Conservation (phyloP, 2,888 invertebrate species). For the Cheilosia vernalis region DNA sequence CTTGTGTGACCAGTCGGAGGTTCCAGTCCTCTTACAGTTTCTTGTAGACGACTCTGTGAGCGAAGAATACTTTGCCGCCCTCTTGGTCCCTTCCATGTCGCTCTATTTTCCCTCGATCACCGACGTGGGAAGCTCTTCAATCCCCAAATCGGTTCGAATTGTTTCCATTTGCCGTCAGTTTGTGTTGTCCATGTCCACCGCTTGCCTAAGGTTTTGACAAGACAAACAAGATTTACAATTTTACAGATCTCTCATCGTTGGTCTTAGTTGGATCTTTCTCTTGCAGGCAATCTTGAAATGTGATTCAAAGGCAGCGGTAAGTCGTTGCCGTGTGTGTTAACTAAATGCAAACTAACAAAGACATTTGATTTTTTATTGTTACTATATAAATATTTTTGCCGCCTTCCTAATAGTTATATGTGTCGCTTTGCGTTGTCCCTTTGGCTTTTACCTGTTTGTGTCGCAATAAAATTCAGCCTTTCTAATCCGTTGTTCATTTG, state of each 20-base stretch:
- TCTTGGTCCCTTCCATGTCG: no score
- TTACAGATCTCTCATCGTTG: conserved; percentile 55
- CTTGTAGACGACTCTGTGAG: no score
- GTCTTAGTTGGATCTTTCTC: conserved; percentile 56
- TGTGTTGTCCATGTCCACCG: conserved; percentile 50
- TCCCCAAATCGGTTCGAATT: no score
- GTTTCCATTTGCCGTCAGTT: conserved; percentile 6
- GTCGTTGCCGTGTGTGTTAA: conserved; percentile 56
- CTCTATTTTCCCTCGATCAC: no score
- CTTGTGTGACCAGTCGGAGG: no score
- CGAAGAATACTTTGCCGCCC: no score
- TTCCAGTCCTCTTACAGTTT: no score
- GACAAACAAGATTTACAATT: conserved; percentile 34
- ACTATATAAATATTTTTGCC: neutral
- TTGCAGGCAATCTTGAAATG: conserved; percentile 46
- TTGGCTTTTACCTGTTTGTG: neutral
- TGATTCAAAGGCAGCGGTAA: conserved; percentile 62
- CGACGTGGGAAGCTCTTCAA: no score
- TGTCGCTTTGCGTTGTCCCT: conserved; percentile 41
- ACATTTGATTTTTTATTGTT: conserved; percentile 26
- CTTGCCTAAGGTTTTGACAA: neutral
- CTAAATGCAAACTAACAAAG: conserved; percentile 44
- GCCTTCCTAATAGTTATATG: conserved; percentile 24
- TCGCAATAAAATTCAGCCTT: neutral
- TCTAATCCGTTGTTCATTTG: conserved; percentile 67